phyloP scores from a whole-genome alignment of 2,797 vertebrate genomes.

The Crypturellus tataupa region DNA sequence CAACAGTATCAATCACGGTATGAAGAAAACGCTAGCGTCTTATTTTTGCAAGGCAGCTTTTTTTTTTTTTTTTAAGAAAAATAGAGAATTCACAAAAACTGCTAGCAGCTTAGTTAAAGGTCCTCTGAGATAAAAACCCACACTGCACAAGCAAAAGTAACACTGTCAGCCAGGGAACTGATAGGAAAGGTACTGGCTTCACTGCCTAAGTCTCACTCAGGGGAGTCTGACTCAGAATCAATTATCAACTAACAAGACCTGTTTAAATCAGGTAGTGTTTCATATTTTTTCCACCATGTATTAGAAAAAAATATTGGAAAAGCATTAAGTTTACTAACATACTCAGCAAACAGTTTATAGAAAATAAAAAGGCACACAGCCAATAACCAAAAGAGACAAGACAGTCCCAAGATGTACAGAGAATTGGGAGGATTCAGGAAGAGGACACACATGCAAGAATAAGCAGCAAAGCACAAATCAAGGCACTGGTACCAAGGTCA shows the following conservation, averaged over 20 bases:
- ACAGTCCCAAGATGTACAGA: rapidly evolving
- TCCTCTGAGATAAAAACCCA: neutral
- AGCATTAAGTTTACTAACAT: rapidly evolving
- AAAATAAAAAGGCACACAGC: neutral
- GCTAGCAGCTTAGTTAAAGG: neutral
- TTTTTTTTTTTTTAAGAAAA: too few species aligned
- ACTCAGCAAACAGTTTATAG: neutral
- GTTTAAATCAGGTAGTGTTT: neutral
- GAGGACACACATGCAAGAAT: neutral
- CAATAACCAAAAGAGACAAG: neutral
- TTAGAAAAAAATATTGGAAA: neutral
- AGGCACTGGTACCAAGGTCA: neutral
- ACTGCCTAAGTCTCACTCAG: neutral
- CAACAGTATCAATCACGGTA: neutral
- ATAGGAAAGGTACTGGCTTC: neutral
- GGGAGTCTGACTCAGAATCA: neutral
- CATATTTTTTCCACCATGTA: neutral
- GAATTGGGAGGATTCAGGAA: neutral
- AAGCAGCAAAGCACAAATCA: neutral
- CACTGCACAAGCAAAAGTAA: neutral
- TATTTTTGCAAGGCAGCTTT: neutral
- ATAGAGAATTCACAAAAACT: neutral
- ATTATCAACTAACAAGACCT: neutral
- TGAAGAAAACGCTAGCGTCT: neutral
- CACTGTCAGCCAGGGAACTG: neutral